A percentile compares a stretch with the other conserved stretches of the same genome.
Evolutionary conservation across 2,113 vertebrate species (phyloP).

Genomic region (Cnemophilus loriae): DNA sequence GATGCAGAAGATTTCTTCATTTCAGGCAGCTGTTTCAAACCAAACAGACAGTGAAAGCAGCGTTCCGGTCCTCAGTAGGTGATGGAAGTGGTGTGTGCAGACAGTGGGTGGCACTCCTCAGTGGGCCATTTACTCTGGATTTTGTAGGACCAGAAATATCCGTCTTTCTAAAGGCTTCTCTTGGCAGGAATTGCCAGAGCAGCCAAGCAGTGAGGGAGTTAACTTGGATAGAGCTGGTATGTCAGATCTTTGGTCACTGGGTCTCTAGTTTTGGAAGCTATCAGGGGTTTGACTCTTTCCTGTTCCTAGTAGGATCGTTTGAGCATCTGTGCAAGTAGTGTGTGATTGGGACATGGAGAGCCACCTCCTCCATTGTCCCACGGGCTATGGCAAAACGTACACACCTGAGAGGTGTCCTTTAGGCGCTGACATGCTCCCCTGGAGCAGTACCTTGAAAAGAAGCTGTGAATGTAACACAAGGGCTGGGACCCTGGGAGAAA

Average conservation of each 20-base stretch:
- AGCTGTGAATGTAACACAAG: background rate
- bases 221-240: background rate
- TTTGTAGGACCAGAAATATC: background rate
- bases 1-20: background rate
- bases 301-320: background rate
- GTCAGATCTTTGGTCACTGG: background rate
- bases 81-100: background rate
- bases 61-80: background rate
- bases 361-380: no score
- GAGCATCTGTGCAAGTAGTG: background rate
- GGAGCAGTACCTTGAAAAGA: background rate
- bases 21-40: background rate
- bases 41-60: background rate
- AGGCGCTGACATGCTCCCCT: background rate
- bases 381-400: fast-evolving
- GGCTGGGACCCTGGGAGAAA: background rate
- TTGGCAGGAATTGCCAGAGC: background rate
- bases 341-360: fast-evolving
- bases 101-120: background rate
- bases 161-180: background rate
- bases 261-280: background rate
- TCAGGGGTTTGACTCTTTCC: background rate
- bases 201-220: background rate
- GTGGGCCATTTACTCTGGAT: background rate
- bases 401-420: fast-evolving